Conservation (phyloP, 2,113 vertebrate genomes). For the Xiphias gladius region DNA sequence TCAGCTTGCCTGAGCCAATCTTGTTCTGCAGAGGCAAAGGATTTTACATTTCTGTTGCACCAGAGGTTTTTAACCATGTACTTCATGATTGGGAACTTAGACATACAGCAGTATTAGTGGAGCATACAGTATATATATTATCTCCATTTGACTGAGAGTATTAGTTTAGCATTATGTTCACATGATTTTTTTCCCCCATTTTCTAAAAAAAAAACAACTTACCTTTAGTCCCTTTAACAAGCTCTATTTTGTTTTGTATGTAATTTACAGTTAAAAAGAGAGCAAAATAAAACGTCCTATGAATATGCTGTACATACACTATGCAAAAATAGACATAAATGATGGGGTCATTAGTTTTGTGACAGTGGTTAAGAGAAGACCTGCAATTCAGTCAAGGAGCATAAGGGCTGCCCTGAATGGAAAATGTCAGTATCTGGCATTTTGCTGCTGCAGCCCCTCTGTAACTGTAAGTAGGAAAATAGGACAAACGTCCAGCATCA, state of each 20-base stretch:
- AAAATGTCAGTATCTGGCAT: background rate
- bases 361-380: background rate
- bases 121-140: no score
- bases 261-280: background rate
- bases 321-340: background rate
- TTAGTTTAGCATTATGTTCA: no score
- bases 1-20: conserved; percentile 96
- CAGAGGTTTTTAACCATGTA: no score
- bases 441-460: background rate
- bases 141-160: no score
- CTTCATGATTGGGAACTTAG: background rate
- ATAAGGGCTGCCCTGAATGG: no score
- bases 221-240: no score
- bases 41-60: background rate
- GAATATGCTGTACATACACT: background rate
- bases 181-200: no score
- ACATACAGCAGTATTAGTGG: background rate
- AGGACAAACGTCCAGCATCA: background rate
- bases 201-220: background rate
- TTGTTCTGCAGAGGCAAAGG: conserved; percentile 85
- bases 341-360: background rate
- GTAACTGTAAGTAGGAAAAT: background rate
- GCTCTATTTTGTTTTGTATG: background rate
- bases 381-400: no score
- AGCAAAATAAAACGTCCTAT: background rate